Conservation (phyloP, 2,888 invertebrate species). For the Coecobrya sp. region DNA sequence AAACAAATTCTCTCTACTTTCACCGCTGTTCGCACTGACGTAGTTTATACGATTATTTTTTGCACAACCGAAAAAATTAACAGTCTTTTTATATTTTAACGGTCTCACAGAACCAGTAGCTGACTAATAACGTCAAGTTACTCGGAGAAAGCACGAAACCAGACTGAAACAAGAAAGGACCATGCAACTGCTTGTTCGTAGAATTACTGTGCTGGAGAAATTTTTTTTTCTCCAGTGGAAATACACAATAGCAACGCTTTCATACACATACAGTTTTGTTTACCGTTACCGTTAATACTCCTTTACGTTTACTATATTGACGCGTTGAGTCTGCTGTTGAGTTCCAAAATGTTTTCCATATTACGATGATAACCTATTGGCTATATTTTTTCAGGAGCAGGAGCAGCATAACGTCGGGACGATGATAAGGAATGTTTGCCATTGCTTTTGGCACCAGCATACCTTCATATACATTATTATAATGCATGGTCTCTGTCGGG, state of each 20-base stretch:
- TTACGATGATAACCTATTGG: neutral
- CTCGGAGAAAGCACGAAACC: slow-evolving; percentile 54
- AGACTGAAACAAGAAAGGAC: slow-evolving; percentile 47
- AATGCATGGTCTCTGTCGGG: too few species aligned
- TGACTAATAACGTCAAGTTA: neutral
- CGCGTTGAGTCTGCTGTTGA: neutral
- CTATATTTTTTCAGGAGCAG: neutral
- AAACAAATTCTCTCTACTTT: too few species aligned
- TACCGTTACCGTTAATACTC: too few species aligned
- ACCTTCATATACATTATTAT: too few species aligned
- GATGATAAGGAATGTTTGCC: too few species aligned
- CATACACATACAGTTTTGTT: too few species aligned
- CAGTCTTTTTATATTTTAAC: neutral
- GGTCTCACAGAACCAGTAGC: neutral
- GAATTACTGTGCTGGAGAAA: neutral
- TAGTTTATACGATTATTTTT: neutral
- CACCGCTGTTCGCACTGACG: neutral
- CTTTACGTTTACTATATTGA: too few species aligned
- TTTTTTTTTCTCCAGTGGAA: neutral
- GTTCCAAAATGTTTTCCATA: neutral
- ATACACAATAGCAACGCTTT: slow-evolving; percentile 59
- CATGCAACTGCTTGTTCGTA: neutral
- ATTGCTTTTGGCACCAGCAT: too few species aligned
- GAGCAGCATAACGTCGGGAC: too few species aligned
- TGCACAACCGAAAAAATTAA: neutral